Percentiles rank a stretch among this genome's conserved stretches.
Conservation (phyloP, 2,797 vertebrate species). For the Acanthiza pusilla region DNA sequence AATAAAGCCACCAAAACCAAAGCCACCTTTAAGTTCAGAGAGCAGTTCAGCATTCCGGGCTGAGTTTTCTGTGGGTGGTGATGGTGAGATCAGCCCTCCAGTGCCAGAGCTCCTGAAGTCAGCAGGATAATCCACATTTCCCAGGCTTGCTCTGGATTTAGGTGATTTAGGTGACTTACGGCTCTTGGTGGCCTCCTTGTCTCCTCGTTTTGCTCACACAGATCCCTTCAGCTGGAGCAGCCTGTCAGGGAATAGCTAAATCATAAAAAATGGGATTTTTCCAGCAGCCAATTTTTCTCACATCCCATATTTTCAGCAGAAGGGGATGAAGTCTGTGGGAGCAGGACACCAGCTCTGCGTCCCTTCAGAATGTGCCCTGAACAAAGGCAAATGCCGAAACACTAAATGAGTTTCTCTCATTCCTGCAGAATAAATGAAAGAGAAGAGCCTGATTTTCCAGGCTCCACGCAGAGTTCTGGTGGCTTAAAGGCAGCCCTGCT, state of each 20-base stretch:
- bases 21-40: neutral
- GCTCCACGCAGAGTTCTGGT: accelerated
- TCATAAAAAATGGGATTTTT: neutral
- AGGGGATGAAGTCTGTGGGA: neutral
- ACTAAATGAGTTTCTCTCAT: neutral
- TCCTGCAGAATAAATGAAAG: neutral
- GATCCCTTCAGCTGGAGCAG: neutral
- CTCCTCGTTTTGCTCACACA: neutral
- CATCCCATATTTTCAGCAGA: neutral
- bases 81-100: neutral
- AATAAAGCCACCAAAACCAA: no score
- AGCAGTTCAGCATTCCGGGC: neutral
- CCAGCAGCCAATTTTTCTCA: neutral
- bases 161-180: neutral
- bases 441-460: neutral
- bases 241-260: neutral
- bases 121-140: neutral
- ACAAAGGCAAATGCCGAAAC: neutral
- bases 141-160: neutral
- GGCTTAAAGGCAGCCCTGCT: neutral
- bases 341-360: neutral
- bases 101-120: neutral
- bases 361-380: neutral
- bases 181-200: neutral
- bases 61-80: neutral